These are phyloP conservation scores for Oryzias dopingdopingensis DNA, from an alignment of 2,797 vertebrate genomes.

Conservation along the genomic window DNA sequence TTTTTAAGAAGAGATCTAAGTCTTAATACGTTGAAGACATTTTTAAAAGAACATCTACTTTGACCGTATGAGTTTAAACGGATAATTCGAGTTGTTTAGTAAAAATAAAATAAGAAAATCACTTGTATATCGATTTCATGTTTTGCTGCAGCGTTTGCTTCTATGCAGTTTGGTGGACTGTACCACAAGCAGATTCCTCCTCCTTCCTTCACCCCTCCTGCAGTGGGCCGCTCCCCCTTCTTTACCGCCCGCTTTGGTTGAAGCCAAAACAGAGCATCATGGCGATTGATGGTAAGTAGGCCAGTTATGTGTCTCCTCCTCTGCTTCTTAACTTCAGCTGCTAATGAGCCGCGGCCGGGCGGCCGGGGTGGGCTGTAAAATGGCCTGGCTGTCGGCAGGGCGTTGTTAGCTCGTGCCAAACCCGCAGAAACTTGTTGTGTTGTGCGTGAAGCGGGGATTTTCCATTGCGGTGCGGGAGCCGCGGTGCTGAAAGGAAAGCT, in stretches of 20 bases:
- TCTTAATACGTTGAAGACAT: too few species aligned
- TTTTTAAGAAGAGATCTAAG: too few species aligned
- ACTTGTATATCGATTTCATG: background rate
- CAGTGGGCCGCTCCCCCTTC: slow-evolving; percentile 64
- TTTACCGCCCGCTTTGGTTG: slow-evolving; percentile 66
- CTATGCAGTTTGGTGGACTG: slow-evolving; percentile 39
- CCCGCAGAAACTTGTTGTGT: slow-evolving; percentile 13
- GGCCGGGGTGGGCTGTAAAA: background rate
- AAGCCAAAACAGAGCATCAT: slow-evolving; percentile 88
- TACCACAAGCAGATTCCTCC: slow-evolving; percentile 47
- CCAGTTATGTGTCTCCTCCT: slow-evolving; percentile 74
- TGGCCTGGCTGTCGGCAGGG: background rate
- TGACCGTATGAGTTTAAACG: too few species aligned
- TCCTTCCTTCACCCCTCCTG: background rate
- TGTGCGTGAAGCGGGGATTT: slow-evolving; percentile 9
- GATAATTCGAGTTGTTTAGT: too few species aligned
- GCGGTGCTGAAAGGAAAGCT: slow-evolving; percentile 74
- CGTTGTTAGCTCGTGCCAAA: background rate
- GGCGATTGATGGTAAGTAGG: slow-evolving; percentile 97
- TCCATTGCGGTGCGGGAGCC: background rate
- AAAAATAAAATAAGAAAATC: background rate
- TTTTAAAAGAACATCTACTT: too few species aligned
- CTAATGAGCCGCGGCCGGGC: slow-evolving; percentile 1
- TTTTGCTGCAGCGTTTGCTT: background rate
- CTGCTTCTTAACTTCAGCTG: slow-evolving; percentile 48